A percentile compares a stretch with the other conserved stretches of the same genome.
These are phyloP conservation scores for Spizaetus ornatus DNA, from an alignment of 2,113 vertebrate species.

Conservation along the genomic window DNA sequence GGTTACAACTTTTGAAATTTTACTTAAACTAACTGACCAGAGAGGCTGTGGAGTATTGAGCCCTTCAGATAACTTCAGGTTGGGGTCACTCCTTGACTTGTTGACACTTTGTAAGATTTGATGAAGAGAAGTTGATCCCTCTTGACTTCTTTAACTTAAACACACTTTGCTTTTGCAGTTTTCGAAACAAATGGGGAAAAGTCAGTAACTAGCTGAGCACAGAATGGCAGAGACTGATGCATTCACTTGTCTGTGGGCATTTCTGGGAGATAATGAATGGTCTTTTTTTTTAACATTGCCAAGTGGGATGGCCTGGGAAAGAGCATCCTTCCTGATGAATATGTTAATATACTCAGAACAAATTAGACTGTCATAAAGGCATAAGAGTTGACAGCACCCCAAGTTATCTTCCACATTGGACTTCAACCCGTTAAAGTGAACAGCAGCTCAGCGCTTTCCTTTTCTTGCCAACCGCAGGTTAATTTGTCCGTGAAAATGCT, in stretches of 20 bases:
- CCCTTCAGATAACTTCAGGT: background rate
- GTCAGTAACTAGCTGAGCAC: background rate
- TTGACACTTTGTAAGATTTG: background rate
- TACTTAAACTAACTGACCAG: background rate
- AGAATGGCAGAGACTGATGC: background rate
- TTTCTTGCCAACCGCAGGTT: background rate
- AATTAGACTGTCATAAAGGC: background rate
- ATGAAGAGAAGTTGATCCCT: background rate
- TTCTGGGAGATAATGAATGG: background rate
- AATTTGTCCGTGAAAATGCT: background rate
- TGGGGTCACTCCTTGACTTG: background rate
- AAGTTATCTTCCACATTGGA: background rate
- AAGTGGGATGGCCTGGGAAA: background rate
- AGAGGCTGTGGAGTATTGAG: background rate
- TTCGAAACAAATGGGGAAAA: background rate
- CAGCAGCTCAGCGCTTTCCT: background rate
- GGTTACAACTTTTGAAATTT: background rate
- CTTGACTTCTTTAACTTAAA: background rate
- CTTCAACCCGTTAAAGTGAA: background rate
- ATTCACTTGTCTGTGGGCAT: background rate
- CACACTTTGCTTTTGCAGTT: background rate
- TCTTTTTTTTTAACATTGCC: background rate
- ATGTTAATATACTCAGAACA: background rate
- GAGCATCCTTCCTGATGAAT: background rate
- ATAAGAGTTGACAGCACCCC: background rate